Evolutionary conservation across 2,888 invertebrate species (phyloP), one percentile per base, ranked within the genome.

Genomic region (Tanypteryx hageni): DNA sequence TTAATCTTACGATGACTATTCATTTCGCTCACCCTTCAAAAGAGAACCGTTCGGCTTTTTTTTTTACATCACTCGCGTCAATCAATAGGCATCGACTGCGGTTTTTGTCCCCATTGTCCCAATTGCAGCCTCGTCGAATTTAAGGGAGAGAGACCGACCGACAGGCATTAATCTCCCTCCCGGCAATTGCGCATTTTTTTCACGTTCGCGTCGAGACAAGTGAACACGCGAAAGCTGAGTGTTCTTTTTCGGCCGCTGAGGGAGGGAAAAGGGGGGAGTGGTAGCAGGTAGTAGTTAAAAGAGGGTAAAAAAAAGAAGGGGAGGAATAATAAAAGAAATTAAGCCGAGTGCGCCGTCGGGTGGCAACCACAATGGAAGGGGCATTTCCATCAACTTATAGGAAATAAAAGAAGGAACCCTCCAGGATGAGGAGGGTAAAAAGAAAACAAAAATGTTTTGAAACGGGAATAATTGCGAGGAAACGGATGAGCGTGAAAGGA

Each of bases 71-170:
- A 22, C 76, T 27, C 11, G 27, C 76, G 27, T 76, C 22, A 76
- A 13, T 76, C 76, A 76, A 76, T 22, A 76, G 76, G 22, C 76
- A 76, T 76, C 76, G 76, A 76, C 13, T 13, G 22, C 22, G 76
- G 76, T 5, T 76, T 76, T 76, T 76, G 76, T 76, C 76, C 22
- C 76, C 27, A 76, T 76, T 76, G 76, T 76, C 76, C 76, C 76
- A 76, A 76, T 76, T 76, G 76, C 76, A 10, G 76, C 22, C 22
- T 68, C 68, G 68, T 22, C 13, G 76, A 18, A 68, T 68, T 68
- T n/a, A 76, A 27, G 22, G 76, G 76, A 76, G 27, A 68, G 8
- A 18, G 68, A 76, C 76, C 22, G 76, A 68, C n/a, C 68, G 68
- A 76, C 76, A 76, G 76, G 76, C 22, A 76, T 76, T 76, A 76